Evolutionary conservation across 2,113 vertebrate species (phyloP).

Genomic region (Fulica atra): DNA sequence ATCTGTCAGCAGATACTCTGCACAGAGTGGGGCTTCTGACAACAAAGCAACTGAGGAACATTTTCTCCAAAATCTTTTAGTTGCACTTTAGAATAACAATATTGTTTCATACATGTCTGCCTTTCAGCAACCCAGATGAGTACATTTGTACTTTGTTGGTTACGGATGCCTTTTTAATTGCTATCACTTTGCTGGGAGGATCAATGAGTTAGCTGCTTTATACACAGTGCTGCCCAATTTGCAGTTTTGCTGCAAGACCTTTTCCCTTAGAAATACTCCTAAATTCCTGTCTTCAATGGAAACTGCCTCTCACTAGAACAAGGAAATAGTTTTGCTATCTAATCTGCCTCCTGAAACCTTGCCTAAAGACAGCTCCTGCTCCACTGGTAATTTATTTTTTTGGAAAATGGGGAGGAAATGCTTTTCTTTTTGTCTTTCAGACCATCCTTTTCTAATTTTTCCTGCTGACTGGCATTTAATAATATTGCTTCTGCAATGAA

Average conservation of each 20-base stretch:
- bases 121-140: background rate
- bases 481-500: conserved; percentile 38
- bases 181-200: conserved; percentile 47
- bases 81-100: background rate
- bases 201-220: background rate
- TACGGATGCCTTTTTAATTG: conserved; percentile 29
- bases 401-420: conserved; percentile 1
- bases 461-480: conserved; percentile 28
- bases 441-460: conserved; percentile 36
- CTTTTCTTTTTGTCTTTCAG: conserved; percentile 11
- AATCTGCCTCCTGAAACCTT: conserved; percentile 49
- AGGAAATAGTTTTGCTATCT: conserved; percentile 45
- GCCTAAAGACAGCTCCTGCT: conserved; percentile 25
- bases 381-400: conserved; percentile 47
- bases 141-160: background rate
- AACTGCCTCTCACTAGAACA: conserved; percentile 44
- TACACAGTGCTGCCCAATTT: background rate
- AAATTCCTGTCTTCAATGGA: conserved; percentile 49
- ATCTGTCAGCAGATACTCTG: background rate
- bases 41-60: background rate
- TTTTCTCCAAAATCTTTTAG: conserved; percentile 1
- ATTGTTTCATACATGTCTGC: background rate
- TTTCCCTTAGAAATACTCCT: conserved; percentile 43
- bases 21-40: background rate
- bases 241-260: conserved; percentile 35